Conservation (phyloP, 2,888 invertebrate genomes). For the Drosophila setosimentum region DNA sequence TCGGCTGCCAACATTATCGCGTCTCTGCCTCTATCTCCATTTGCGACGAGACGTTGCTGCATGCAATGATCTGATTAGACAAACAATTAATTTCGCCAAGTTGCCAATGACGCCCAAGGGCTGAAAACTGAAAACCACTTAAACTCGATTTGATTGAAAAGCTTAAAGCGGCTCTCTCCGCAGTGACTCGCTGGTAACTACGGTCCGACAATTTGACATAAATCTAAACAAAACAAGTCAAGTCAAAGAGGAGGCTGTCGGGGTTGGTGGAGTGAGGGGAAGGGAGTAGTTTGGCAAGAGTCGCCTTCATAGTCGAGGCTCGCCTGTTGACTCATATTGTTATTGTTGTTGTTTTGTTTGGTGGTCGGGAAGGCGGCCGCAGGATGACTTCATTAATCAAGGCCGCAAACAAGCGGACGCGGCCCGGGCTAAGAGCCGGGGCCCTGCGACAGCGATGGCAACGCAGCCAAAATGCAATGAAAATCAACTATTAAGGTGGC, state of each 20-base stretch:
- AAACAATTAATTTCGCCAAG: slow-evolving; percentile 76
- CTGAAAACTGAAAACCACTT: slow-evolving; percentile 71
- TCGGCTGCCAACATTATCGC: not conserved
- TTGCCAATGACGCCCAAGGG: slow-evolving; percentile 53
- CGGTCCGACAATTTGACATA: slow-evolving; percentile 76
- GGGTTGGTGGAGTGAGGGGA: not conserved
- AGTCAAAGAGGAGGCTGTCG: not conserved
- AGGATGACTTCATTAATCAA: slow-evolving; percentile 80
- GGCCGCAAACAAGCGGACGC: slow-evolving; percentile 72
- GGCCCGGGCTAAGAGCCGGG: slow-evolving; percentile 7
- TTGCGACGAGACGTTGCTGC: slow-evolving; percentile 36
- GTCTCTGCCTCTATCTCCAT: not conserved
- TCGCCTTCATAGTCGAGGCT: slow-evolving; percentile 26
- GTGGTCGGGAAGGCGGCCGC: slow-evolving; percentile 59
- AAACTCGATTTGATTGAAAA: slow-evolving; percentile 78
- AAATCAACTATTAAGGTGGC: not conserved
- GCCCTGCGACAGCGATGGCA: slow-evolving; percentile 33
- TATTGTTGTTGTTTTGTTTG: slow-evolving; percentile 23
- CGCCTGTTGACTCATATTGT: slow-evolving; percentile 49
- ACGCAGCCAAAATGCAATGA: slow-evolving; percentile 58
- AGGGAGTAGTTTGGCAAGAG: not conserved
- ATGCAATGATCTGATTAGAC: slow-evolving; percentile 78
- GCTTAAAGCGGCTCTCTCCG: slow-evolving; percentile 61
- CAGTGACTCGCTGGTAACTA: not conserved
- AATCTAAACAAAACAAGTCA: slow-evolving; percentile 77